phyloP scores from a whole-genome alignment of 2,113 vertebrate genomes.

The Carassius carassius region DNA sequence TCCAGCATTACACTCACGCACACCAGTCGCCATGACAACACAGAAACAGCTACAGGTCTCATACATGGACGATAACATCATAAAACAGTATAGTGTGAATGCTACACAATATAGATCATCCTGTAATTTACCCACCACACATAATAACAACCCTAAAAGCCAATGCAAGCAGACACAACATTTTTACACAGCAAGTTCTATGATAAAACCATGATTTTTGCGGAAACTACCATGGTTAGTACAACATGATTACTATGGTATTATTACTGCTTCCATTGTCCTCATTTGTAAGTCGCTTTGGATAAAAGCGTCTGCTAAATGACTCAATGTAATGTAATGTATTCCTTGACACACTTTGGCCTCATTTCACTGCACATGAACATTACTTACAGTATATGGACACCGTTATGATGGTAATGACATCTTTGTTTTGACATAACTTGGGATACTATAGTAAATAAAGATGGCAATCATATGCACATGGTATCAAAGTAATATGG shows the following conservation, averaged over 20 bases:
- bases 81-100: background rate
- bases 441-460: background rate
- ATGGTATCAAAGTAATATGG: no score
- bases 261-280: no score
- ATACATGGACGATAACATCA: constrained; percentile 5
- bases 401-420: no score
- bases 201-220: background rate
- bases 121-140: constrained; percentile 22
- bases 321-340: no score
- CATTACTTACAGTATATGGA: no score
- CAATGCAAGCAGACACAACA: background rate
- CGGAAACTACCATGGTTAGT: background rate
- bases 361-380: no score
- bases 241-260: background rate
- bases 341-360: no score
- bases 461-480: background rate
- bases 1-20: constrained; percentile 35
- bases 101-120: background rate
- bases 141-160: background rate
- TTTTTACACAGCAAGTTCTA: constrained; percentile 3
- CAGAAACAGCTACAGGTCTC: constrained; percentile 11
- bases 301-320: no score
- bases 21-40: constrained; percentile 45
- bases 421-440: background rate
- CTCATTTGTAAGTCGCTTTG: no score